Conservation (phyloP, 2,888 invertebrate genomes). For the Apodemia hepburni region DNA sequence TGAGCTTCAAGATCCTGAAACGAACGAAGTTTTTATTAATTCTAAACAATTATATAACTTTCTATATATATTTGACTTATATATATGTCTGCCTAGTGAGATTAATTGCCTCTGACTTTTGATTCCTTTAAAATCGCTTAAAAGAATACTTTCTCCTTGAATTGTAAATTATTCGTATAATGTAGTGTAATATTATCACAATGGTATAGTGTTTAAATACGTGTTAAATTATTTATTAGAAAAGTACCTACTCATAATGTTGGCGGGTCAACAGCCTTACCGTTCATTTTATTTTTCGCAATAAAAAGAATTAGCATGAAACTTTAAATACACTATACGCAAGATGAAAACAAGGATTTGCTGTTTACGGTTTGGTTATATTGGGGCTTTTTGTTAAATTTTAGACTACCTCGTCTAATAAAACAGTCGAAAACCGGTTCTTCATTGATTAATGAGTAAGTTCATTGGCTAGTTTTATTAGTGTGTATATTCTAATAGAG, state of each 20-base stretch:
- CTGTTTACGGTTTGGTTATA: not conserved
- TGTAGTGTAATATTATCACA: too few species aligned
- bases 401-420: not conserved
- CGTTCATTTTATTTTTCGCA: not conserved
- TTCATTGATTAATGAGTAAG: not conserved
- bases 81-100: too few species aligned
- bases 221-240: too few species aligned
- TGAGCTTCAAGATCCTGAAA: constrained; percentile 89
- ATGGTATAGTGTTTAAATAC: too few species aligned
- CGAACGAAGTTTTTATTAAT: constrained; percentile 16
- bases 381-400: constrained; percentile 2
- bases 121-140: too few species aligned
- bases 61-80: too few species aligned
- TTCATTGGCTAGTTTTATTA: constrained; percentile 8
- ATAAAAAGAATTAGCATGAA: not conserved
- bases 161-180: too few species aligned
- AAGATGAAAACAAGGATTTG: not conserved
- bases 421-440: not conserved
- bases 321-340: not conserved
- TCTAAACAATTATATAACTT: not conserved
- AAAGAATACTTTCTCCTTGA: too few species aligned
- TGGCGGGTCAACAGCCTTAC: not conserved
- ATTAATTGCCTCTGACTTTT: too few species aligned
- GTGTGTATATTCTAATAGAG: not conserved
- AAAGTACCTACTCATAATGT: not conserved